A percentile compares a stretch with the other conserved stretches of the same genome.
Conservation (phyloP, 2,113 vertebrate genomes). For the Oenanthe melanoleuca region DNA sequence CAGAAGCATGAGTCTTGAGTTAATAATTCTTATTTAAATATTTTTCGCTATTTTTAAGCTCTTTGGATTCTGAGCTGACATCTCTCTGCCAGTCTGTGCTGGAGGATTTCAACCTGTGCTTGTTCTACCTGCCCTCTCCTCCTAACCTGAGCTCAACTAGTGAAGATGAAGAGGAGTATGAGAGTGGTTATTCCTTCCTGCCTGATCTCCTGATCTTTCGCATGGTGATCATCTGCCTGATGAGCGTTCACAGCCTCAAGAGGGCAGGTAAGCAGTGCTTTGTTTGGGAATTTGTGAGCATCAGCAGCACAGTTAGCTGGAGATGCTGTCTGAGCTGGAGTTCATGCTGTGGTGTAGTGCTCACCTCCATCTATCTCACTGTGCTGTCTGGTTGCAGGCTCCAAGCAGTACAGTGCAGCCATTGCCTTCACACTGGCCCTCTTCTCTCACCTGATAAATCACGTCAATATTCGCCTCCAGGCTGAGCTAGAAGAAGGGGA, state of each 20-base stretch:
- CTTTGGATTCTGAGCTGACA: conserved; percentile 90
- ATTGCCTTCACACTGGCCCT: conserved; percentile 96
- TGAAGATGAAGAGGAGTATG: conserved; percentile 90
- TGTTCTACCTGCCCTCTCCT: conserved; percentile 91
- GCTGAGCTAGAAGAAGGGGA: conserved; percentile 93
- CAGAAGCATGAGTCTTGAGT: background rate
- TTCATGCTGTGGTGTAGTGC: rapidly evolving
- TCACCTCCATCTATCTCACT: background rate
- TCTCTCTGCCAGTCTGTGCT: conserved; percentile 94
- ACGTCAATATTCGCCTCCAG: conserved; percentile 96
- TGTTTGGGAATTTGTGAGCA: no score
- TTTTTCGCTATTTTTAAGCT: conserved; percentile 62
- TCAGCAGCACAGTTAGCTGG: background rate
- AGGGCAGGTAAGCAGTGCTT: conserved; percentile 82
- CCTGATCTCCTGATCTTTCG: conserved; percentile 92
- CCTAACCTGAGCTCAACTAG: conserved; percentile 76
- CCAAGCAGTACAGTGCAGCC: conserved; percentile 95
- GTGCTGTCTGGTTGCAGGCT: conserved; percentile 73
- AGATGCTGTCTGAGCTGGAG: rapidly evolving
- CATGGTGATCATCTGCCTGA: conserved; percentile 95
- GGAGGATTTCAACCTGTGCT: conserved; percentile 97
- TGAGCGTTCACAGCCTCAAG: conserved; percentile 96
- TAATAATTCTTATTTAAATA: background rate
- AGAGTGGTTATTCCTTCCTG: conserved; percentile 85
- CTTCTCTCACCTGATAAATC: conserved; percentile 97